Percentiles rank a stretch among this genome's conserved stretches.
Conservation (phyloP, 2,888 invertebrate species). For the Plebejus anna region DNA sequence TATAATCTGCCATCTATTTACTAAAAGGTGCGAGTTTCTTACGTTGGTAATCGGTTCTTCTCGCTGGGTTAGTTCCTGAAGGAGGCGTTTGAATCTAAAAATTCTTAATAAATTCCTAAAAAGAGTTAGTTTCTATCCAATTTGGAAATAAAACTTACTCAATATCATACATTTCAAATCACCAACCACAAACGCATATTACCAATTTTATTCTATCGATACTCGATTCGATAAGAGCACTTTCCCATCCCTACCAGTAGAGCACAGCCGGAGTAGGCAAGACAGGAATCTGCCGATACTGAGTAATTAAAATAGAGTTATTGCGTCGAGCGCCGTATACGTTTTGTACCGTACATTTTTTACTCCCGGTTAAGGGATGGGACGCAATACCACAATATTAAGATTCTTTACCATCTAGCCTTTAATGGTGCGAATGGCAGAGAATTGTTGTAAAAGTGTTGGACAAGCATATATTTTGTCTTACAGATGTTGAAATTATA, state of each 20-base stretch:
- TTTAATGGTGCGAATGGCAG: not conserved
- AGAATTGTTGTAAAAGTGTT: not conserved
- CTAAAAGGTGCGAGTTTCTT: not conserved
- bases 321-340: slow-evolving; percentile 55
- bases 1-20: no score
- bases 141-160: no score
- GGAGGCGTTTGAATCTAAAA: no score
- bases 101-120: no score
- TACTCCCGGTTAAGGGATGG: slow-evolving; percentile 37
- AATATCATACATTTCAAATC: no score
- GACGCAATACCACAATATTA: slow-evolving; percentile 31
- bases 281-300: slow-evolving; percentile 78
- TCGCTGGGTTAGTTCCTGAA: not conserved
- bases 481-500: no score
- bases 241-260: slow-evolving; percentile 57
- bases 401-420: slow-evolving; percentile 35
- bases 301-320: slow-evolving; percentile 79
- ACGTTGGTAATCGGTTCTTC: not conserved
- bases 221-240: slow-evolving; percentile 37
- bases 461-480: not conserved
- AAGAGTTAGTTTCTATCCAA: no score
- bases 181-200: no score
- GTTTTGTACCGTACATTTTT: slow-evolving; percentile 42
- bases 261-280: slow-evolving; percentile 73
- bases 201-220: not conserved